phyloP scores from a whole-genome alignment of 2,888 invertebrate species.

The Spilarctia lutea region DNA sequence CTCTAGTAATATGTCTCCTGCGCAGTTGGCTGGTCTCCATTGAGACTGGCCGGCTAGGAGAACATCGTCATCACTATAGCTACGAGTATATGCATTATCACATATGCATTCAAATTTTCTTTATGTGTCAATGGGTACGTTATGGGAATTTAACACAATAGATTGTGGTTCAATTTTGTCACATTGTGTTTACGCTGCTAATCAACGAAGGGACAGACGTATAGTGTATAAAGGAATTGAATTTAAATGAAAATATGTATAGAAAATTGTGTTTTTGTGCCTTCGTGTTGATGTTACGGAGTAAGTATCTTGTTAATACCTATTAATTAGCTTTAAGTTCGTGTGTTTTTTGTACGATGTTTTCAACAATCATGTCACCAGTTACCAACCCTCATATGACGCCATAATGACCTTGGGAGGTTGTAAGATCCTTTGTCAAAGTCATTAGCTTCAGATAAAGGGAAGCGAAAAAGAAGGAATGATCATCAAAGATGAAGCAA shows the following conservation, averaged over 20 bases:
- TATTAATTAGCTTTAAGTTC: background rate
- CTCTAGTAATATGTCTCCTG: no score
- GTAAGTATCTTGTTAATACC: conserved; percentile 37
- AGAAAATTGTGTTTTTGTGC: conserved; percentile 20
- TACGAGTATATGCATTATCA: background rate
- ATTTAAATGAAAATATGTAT: conserved; percentile 28
- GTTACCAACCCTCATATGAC: no score
- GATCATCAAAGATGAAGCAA: background rate
- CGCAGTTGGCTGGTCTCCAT: no score
- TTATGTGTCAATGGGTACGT: background rate
- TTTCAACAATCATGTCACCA: background rate
- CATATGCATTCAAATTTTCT: background rate
- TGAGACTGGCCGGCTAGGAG: no score
- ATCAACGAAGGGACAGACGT: background rate
- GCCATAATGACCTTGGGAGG: no score
- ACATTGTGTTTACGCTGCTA: background rate
- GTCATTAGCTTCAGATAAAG: background rate
- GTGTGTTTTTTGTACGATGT: background rate
- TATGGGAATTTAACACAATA: conserved; percentile 12
- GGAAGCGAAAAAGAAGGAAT: background rate
- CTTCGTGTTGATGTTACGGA: conserved; percentile 27
- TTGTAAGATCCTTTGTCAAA: background rate
- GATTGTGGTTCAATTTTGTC: background rate
- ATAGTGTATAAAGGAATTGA: background rate
- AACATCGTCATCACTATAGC: no score